Conservation (phyloP, 2,888 invertebrate species). For the Ceratothoa steindachneri region DNA sequence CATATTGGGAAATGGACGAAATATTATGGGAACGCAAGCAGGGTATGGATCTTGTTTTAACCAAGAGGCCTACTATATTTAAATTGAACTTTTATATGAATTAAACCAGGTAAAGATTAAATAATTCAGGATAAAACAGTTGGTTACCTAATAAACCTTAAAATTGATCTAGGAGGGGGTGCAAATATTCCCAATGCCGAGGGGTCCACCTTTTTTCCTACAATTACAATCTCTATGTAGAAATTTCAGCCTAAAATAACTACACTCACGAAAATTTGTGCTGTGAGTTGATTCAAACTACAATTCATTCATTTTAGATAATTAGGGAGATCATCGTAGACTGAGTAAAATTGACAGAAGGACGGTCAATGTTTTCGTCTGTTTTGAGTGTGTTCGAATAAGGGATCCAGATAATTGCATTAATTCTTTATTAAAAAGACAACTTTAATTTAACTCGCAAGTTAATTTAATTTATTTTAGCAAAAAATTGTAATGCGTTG, state of each 20-base stretch:
- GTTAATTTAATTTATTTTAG: neutral
- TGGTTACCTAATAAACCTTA: too few relatives aligned
- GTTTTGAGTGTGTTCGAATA: neutral
- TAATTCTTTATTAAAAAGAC: neutral
- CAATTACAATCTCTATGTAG: neutral
- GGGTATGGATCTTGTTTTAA: too few relatives aligned
- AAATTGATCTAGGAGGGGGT: too few relatives aligned
- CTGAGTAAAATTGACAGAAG: neutral
- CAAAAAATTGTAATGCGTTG: too few relatives aligned
- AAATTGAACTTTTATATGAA: too few relatives aligned
- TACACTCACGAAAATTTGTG: neutral
- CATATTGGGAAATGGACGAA: too few relatives aligned
- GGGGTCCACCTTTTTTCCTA: too few relatives aligned
- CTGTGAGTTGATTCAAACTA: neutral
- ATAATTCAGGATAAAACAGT: too few relatives aligned
- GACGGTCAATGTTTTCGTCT: constrained; percentile 23
- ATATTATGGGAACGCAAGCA: too few relatives aligned
- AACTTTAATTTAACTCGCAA: neutral
- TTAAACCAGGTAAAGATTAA: too few relatives aligned
- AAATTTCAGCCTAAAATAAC: neutral
- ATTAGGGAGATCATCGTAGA: neutral
- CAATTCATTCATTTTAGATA: neutral
- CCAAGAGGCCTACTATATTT: too few relatives aligned
- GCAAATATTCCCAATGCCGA: too few relatives aligned
- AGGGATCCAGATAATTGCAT: neutral